Conservation (phyloP, 2,888 invertebrate species). For the Pseudococcus viburni region DNA sequence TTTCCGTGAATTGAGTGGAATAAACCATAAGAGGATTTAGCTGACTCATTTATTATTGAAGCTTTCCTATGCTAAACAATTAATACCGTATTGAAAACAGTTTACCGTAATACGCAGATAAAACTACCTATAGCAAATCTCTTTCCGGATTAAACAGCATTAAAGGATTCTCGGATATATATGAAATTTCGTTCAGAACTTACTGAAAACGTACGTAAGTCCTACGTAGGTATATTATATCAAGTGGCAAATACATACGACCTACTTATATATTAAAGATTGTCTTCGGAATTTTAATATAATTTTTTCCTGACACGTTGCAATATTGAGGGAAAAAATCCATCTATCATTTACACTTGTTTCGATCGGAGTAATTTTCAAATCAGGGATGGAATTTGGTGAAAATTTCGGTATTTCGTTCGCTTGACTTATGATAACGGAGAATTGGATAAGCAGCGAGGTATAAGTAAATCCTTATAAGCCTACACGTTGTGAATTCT, state of each 20-base stretch:
- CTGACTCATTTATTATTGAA: constrained; percentile 63
- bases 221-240: constrained; percentile 22
- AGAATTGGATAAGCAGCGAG: background rate
- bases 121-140: constrained; percentile 61
- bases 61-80: constrained; percentile 64
- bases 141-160: constrained; percentile 58
- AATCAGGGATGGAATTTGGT: background rate
- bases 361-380: background rate
- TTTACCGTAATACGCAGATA: constrained; percentile 62
- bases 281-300: constrained; percentile 44
- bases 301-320: background rate
- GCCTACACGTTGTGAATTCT: constrained; percentile 4
- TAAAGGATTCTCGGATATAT: constrained; percentile 52
- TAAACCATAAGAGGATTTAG: constrained; percentile 64
- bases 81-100: constrained; percentile 64
- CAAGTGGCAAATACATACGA: constrained; percentile 29
- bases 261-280: background rate
- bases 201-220: background rate
- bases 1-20: constrained; percentile 63
- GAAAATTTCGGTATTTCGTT: background rate
- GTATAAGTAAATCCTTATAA: background rate
- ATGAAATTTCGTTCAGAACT: constrained; percentile 16
- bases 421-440: background rate
- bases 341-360: constrained; percentile 36
- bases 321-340: background rate